Evolutionary conservation across 2,888 invertebrate genomes (phyloP).

Genomic region (Notodonta ziczac): DNA sequence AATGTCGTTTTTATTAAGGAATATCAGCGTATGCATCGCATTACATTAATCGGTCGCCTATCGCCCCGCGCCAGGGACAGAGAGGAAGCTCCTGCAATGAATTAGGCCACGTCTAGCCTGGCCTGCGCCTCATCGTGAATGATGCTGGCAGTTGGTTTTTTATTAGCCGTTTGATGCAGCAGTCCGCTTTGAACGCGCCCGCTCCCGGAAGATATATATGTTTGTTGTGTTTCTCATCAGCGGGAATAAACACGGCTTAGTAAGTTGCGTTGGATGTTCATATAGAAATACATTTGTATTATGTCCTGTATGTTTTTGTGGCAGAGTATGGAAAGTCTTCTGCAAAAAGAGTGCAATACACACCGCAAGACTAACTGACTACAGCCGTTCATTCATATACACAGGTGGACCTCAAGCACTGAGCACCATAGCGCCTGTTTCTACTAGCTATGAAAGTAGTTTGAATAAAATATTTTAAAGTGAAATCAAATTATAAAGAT

Average conservation of each 20-base stretch:
- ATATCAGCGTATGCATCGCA: neutral
- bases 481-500: no score
- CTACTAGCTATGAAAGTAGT: no score
- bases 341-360: no score
- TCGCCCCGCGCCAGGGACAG: slow-evolving; percentile 19
- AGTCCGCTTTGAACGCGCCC: slow-evolving; percentile 30
- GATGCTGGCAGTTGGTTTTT: slow-evolving; percentile 43
- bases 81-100: slow-evolving; percentile 46
- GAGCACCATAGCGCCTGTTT: no score
- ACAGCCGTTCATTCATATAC: no score
- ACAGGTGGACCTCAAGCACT: no score
- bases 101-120: slow-evolving; percentile 55
- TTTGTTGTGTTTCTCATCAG: slow-evolving; percentile 26
- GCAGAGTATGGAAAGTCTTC: no score
- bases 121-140: slow-evolving; percentile 43
- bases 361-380: no score
- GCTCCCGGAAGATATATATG: slow-evolving; percentile 18
- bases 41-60: slow-evolving; percentile 6
- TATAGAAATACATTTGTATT: neutral
- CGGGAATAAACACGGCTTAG: slow-evolving; percentile 23
- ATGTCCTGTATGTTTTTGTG: no score
- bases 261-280: slow-evolving; percentile 12
- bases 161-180: slow-evolving; percentile 37
- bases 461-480: no score
- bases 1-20: no score